Conservation (phyloP, 2,113 vertebrate species). For the Aptenodytes patagonicus region DNA sequence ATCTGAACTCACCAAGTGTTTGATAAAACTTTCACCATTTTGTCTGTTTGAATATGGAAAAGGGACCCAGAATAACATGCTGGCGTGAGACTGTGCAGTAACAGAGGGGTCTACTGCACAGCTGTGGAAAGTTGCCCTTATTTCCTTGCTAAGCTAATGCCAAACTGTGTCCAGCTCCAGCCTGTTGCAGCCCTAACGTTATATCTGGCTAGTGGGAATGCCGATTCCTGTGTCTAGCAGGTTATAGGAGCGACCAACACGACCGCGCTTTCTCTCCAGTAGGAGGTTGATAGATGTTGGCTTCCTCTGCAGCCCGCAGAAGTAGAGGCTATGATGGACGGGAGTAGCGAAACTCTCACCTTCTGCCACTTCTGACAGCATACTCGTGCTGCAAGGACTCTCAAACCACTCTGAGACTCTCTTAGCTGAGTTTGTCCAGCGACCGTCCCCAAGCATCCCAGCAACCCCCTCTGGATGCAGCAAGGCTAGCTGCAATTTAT, state of each 20-base stretch:
- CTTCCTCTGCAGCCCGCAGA: background rate
- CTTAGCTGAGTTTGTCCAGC: background rate
- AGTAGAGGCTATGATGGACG: rapidly evolving
- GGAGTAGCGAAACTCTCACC: background rate
- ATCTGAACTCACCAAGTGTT: background rate
- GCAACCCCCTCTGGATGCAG: background rate
- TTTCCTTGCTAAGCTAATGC: background rate
- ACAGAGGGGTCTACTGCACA: background rate
- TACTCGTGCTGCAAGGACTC: rapidly evolving
- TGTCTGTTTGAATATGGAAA: background rate
- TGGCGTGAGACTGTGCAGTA: background rate
- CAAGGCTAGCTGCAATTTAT: rapidly evolving
- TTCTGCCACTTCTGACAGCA: background rate
- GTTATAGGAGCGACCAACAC: background rate
- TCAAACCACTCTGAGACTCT: background rate
- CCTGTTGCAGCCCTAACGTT: background rate
- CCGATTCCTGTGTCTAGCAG: background rate
- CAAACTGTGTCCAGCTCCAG: background rate
- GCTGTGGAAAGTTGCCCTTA: background rate
- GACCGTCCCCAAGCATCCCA: background rate
- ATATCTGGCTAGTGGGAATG: background rate
- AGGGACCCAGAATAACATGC: background rate
- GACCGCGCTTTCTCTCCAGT: rapidly evolving
- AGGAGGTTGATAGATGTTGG: background rate
- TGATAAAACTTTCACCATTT: background rate